Conservation (phyloP, 2,797 vertebrate genomes). For the Onychomys arenicola region DNA sequence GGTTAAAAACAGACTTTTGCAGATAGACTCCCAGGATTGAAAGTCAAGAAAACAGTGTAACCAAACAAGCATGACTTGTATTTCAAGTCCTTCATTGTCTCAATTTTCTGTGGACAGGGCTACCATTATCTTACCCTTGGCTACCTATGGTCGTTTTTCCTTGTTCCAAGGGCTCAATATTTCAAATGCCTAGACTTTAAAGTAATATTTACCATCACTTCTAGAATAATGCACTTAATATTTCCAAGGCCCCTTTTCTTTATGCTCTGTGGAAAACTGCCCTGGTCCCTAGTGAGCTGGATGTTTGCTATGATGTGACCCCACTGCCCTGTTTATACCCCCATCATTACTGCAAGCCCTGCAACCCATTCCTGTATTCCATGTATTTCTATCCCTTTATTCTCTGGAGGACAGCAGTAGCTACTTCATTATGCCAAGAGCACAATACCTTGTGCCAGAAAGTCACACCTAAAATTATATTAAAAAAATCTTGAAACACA, state of each 20-base stretch:
- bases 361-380: not conserved
- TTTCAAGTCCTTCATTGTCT: not conserved
- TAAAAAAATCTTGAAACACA: not conserved
- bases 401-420: not conserved
- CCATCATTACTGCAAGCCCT: not conserved
- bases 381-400: not conserved
- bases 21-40: not conserved
- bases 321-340: too few species aligned
- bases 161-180: not conserved
- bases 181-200: not conserved
- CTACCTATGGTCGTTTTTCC: not conserved
- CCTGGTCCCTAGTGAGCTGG: not conserved
- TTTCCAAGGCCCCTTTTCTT: not conserved
- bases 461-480: not conserved
- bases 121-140: not conserved
- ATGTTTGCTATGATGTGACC: accelerated
- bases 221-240: not conserved
- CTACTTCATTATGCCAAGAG: not conserved
- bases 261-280: not conserved
- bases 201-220: not conserved
- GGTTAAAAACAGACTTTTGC: not conserved
- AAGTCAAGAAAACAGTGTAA: not conserved
- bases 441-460: not conserved
- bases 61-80: not conserved
- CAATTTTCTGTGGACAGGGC: not conserved